Base-by-base conservation (phyloP, 2,888 invertebrate genomes). In the Philhelius pedissequus region DNA sequence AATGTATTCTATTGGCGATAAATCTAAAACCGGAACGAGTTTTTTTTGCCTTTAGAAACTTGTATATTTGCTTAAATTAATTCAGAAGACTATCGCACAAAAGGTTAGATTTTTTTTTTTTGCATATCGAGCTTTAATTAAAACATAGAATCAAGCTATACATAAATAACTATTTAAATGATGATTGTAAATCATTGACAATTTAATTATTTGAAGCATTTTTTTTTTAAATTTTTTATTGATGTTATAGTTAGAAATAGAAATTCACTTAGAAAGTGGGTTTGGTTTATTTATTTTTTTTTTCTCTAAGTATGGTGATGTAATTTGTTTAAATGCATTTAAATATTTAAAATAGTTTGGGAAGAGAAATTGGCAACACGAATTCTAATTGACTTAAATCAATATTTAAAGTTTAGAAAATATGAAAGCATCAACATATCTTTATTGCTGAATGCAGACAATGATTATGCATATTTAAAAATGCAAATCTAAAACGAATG, bases 11-110 rank as follows among this genome's bases (percentile, higher is more conserved):
- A 66, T 52, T 70, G 20, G 32, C 75, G 5, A 35, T 76, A 38
- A 58, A 58, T 54, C 27, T 68, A 11, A 68, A 74, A 62, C 78
- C 83, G 83, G 83, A 78, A 83, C 83, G 74, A 27, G 83, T 78
- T 83, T 74, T 45, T 45, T 0, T 35, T 62, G 27, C n/a, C n/a
- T n/a, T n/a, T 64, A 48, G 22, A 64, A 32, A 30, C 48, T 64
- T 64, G 64, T 64, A 45, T 45, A 64, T 45, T 32, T 48, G 32
- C 32, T 48, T 64, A 45, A 64, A 32, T 48, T 48, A 32, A 48
- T 32, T 64, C n/a, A 48, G 11, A 64, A 48, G 64, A 64, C 8
- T 48, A 20, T 64, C 20, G n/a, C n/a, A 48, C 45, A 64, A 64
- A 64, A 64, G 48, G 64, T 48, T 64, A 32, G 48, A 48, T 40